Base-by-base conservation (phyloP, 1,140 invertebrate species). In the Ephestia elutella region DNA sequence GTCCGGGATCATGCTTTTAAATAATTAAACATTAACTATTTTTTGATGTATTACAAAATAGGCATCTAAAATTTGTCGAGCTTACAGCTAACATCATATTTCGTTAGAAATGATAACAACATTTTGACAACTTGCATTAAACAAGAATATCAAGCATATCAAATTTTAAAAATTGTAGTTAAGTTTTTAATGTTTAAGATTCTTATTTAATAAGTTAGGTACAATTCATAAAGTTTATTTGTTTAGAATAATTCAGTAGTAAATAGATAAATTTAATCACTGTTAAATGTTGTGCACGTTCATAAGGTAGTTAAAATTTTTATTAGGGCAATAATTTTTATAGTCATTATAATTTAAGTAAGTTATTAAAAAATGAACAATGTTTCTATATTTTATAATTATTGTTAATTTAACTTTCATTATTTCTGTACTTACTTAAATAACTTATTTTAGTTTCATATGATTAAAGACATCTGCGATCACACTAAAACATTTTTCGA, bases 231-330 rank as follows among this genome's bases (percentile, higher is more conserved):
- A 67, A 70, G 54, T 82, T 75, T 78, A 74, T 79, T 81, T 75
- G 62, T 80, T 80, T 82, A 85, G 75, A 59, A 70, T 78, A 76
- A 79, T 78, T 78, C 65, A 70, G 65, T 86, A 87, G 78, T 78
- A 73, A 56, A 71, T 81, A 80, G 73, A 82, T 85, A 82, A 82
- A 79, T 86, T 82, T 80, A 81, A 83, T 84, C 85, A 87, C 85
- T 87, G 85, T 87, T 87, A 86, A 87, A 86, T 87, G 85, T 87
- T 85, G 85, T 87, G 85, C 85, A 87, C 85, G 66, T 80, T 80
- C 72, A 71, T 82, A 74, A 63, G 38, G 72, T 85, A 78, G 76
- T 71, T 68, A 62, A 75, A 81, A 66, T 71, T 78, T 71, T 74
- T 62, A 75, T 80, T 83, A 82, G 75, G 78, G 73, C 72, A 83